Evolutionary conservation across 2,888 invertebrate genomes (phyloP), one percentile per base, ranked within the genome.

Genomic region (Tiphia femorata): DNA sequence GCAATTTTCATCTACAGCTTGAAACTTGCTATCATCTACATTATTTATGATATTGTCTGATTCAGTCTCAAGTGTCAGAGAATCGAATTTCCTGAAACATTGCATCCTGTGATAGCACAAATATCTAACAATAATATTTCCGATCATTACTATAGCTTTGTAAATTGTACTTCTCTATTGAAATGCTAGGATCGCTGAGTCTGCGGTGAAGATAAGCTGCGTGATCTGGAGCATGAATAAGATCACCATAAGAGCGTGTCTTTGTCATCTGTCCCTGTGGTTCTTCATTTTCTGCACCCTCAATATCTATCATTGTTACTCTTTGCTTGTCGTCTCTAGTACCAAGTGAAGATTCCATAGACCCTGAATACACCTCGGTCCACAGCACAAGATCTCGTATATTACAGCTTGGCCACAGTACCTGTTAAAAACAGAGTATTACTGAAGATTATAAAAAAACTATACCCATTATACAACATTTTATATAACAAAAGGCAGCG

Each of bases 351-450:
- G 79, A 80, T 70, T 84, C 84, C 56, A 80, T 79, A 5, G 82
- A 80, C 43, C 92, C 92, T 72, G 93, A 87, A 86, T 95, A 96
- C 62, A 97, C 90, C 68, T 92, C 92, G 64, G 89, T 87, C 97
- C 97, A 97, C 70, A 96, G 86, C 52, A 87, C 87, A 79, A 97
- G 87, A 76, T 93, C 91, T 52, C 95, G 89, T 49, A 96, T 91
- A 80, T 93, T 92, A 84, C 89, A 93, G 68, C 92, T 91, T 48
- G 96, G 95, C 91, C 93, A 94, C 71, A 97, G 85, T 73, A 95
- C 93, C 93, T 95, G 81, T 30, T 10, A 40, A 48, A 12, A 14
- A 30, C 10, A 16, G 30, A 46, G 8, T 40, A 41, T n/a, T 19
- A 5, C 0, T 50, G 12, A 33, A 21, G 7, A 19, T 19, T 21